phyloP scores from a whole-genome alignment of 2,113 vertebrate genomes.

The Choloepus hoffmanni region DNA sequence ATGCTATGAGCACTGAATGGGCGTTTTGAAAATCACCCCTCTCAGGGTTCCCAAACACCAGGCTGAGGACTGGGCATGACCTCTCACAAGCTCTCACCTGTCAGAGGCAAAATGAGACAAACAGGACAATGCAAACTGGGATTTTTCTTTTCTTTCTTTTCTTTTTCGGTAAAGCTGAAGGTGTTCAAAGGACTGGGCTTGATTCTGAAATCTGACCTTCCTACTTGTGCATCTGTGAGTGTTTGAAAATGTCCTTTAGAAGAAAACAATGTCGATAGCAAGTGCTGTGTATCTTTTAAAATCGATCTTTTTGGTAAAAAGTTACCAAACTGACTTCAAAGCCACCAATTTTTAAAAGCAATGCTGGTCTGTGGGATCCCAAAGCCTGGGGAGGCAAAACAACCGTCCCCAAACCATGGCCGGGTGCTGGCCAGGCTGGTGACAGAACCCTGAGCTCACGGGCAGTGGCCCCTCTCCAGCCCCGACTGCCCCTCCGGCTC shows the following conservation, averaged over 20 bases:
- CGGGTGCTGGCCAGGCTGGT: no score
- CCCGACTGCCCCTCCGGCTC: rapidly evolving
- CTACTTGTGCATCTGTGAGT: neutral
- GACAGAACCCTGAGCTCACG: neutral
- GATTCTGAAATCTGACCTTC: neutral
- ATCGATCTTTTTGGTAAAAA: neutral
- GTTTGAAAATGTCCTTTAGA: neutral
- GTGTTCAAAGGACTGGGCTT: neutral
- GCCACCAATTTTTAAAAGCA: neutral
- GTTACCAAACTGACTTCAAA: neutral
- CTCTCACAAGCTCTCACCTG: neutral
- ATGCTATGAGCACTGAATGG: no score
- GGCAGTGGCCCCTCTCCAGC: neutral
- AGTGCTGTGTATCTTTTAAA: neutral
- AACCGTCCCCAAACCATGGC: no score
- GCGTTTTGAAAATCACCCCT: no score
- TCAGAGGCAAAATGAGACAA: neutral
- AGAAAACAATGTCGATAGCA: neutral
- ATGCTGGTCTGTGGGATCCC: neutral
- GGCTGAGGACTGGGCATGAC: neutral
- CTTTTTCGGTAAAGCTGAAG: neutral
- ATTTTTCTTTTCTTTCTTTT: no score
- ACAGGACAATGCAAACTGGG: neutral
- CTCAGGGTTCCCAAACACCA: neutral
- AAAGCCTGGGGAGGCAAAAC: neutral